Evolutionary conservation across 2,888 invertebrate species (phyloP).

Genomic region (Leptopilina drosophilae): DNA sequence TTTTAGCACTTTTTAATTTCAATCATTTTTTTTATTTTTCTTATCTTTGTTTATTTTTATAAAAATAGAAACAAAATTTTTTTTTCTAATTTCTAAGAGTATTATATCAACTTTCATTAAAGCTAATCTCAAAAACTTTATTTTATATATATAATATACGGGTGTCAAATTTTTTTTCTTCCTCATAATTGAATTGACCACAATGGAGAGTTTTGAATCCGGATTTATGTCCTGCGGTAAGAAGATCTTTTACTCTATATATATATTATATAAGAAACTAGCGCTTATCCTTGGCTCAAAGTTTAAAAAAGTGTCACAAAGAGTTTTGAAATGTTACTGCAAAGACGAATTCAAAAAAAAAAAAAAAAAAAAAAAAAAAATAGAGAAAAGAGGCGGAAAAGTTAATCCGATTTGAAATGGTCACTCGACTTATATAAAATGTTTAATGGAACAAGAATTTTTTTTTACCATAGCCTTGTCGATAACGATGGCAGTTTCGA

Average conservation of each 20-base stretch:
- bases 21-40: too few relatives aligned
- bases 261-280: neutral
- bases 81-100: too few relatives aligned
- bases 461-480: conserved; percentile 92
- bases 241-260: neutral
- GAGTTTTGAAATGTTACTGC: conserved; percentile 47
- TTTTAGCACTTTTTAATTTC: too few relatives aligned
- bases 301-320: conserved; percentile 47
- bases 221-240: too few relatives aligned
- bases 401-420: conserved; percentile 54
- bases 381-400: conserved; percentile 47
- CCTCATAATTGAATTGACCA: neutral
- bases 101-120: too few relatives aligned
- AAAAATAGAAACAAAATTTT: too few relatives aligned
- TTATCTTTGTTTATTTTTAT: too few relatives aligned
- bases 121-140: too few relatives aligned
- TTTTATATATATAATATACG: neutral
- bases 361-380: too few relatives aligned
- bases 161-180: neutral
- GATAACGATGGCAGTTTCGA: conserved; percentile 96
- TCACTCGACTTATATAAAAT: conserved; percentile 22
- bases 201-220: neutral
- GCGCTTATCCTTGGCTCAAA: conserved; percentile 36
- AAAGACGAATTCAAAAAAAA: conserved; percentile 48
- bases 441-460: neutral